phyloP scores from a whole-genome alignment of 2,888 invertebrate genomes.

The Gastracanthus pulcherrimus region DNA sequence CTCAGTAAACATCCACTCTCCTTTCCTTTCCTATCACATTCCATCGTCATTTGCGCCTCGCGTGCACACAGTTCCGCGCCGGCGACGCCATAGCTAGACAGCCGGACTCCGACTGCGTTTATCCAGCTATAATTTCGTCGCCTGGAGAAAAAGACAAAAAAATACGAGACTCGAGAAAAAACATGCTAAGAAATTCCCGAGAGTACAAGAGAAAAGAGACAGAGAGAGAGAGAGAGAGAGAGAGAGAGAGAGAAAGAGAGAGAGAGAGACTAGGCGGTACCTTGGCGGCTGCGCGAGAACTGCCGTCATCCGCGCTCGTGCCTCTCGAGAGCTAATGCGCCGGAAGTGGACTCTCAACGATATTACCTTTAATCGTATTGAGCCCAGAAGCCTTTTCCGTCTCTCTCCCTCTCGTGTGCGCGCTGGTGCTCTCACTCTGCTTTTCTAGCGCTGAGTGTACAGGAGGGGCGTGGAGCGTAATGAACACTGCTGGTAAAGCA shows the following conservation, averaged over 20 bases:
- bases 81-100: conserved; percentile 29
- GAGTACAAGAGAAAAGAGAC: background rate
- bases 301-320: background rate
- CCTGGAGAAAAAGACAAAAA: conserved; percentile 8
- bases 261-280: background rate
- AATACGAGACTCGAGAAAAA: background rate
- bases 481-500: background rate
- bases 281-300: background rate
- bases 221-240: no score
- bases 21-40: background rate
- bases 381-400: conserved; percentile 24
- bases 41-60: background rate
- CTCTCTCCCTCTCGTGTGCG: conserved; percentile 22
- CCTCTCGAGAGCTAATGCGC: conserved; percentile 62
- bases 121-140: conserved; percentile 48
- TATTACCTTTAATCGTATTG: conserved; percentile 70
- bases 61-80: background rate
- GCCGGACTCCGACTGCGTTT: conserved; percentile 29
- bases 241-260: no score
- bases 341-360: conserved; percentile 70
- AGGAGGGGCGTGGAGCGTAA: background rate
- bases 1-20: background rate
- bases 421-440: background rate
- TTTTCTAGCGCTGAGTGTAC: background rate
- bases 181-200: conserved; percentile 17